Base-by-base conservation (phyloP, 2,888 invertebrate species). In the Sphaeridia pumilis region DNA sequence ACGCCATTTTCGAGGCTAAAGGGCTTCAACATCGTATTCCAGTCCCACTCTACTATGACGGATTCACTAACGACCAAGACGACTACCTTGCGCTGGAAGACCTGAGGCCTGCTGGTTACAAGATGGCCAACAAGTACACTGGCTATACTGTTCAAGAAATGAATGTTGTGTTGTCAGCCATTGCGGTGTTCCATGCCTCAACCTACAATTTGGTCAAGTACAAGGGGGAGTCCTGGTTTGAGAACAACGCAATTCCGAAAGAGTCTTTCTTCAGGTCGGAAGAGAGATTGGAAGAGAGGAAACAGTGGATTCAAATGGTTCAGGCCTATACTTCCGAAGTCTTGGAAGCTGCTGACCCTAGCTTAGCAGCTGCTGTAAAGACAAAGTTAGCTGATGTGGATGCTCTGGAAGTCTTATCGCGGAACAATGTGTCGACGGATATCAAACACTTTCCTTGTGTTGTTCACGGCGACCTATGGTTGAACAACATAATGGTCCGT, bases 401-500 rank as follows among this genome's bases (percentile, higher is more conserved):
- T 12, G 27, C 38, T 17, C 4, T 3, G 10, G 17, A 38, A 2
- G 21, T 49, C 1, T 42, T 50, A 14, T 5, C 20, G 1, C 22
- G 46, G n/a, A 34, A 41, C 10, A 36, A 20, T 14, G n/a, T 20
- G 1, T 4, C 24, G 17, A 55, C 55, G n/a, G 51, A 44, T 27
- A 12, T n/a, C 14, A 27, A 44, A 25, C 43, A 56, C 28, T 64
- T 61, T 44, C 56, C 51, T 14, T 56, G 58, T 2, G 43, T 59
- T 14, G 36, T 54, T 34, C 61, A 61, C 46, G 60, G 64, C 3
- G 64, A 64, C 43, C 27, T 60, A 5, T 62, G 62, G 61, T 21
- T 48, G 1, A 64, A 64, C 53, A 64, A 64, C 35, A 38, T 62
- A 2, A 28, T 64, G 2, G 55, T 60, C 46, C 54, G 57, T 14